Evolutionary conservation across 2,888 invertebrate genomes (phyloP).

Genomic region (Pheosia tremula): DNA sequence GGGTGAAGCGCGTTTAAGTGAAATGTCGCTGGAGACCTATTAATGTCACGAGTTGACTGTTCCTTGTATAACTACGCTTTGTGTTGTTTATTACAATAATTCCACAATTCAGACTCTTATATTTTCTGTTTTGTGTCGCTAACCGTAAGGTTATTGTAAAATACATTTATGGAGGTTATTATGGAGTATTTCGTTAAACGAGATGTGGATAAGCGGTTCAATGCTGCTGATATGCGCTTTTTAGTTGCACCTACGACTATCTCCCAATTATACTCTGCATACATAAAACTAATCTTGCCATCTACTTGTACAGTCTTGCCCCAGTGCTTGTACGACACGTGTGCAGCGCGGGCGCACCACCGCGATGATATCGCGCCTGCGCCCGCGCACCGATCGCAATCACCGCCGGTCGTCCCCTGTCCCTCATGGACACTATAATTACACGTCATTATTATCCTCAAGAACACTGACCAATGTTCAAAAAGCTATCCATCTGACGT

Average conservation of each 20-base stretch:
- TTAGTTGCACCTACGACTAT: no score
- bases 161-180: no score
- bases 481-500: background rate
- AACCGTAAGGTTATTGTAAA: no score
- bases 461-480: background rate
- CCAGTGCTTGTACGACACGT: background rate
- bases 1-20: constrained; percentile 1
- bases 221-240: no score
- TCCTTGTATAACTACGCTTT: background rate
- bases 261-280: no score
- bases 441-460: constrained; percentile 22
- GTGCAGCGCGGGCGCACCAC: background rate
- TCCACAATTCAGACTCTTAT: no score
- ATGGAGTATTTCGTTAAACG: no score
- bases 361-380: constrained; percentile 8
- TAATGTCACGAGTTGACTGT: constrained; percentile 1
- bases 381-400: constrained; percentile 23
- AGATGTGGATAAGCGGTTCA: no score
- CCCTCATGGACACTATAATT: constrained; percentile 19
- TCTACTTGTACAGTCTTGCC: background rate
- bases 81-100: background rate
- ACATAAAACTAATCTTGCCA: background rate
- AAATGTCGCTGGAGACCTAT: constrained; percentile 5
- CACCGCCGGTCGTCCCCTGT: background rate
- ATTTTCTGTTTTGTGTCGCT: no score